Evolutionary conservation across 2,113 vertebrate genomes (phyloP), one percentile per base, ranked within the genome.

Genomic region (Spheniscus mendiculus): DNA sequence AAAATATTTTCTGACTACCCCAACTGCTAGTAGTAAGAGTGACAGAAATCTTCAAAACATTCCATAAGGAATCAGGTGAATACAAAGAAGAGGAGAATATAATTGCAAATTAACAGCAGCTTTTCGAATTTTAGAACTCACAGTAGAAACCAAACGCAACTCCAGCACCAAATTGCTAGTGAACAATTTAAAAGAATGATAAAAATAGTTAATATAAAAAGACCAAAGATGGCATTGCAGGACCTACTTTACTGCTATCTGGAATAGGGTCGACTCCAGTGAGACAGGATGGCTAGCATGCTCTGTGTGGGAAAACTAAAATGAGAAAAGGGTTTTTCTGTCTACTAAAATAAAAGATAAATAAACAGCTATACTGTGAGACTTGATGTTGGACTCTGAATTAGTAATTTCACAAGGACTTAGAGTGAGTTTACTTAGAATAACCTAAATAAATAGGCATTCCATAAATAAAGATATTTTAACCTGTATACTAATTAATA

Each of bases 211-310:
- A 55, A 15, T 16, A 63, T 32, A 15, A 26, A 44, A 84, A 87
- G 14, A 59, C 45, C 15, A 74, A 40, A 69, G 15, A 21, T 70
- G 34, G 1, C 7, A 78, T 45, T 73, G 12, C n/a, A 63, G n/a
- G 38, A 61, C 12, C 18, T 78, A 23, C 3, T 70, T 77, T 80
- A 72, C 20, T 72, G 20, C 2, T 72, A 2, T 34, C 34, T 73
- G 47, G 13, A 70, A 62, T 40, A 80, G 15, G 42, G 14, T 42
- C 6, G 9, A 27, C 12, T 52, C 40, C 4, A 10, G 10, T n/a
- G 29, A 26, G 83, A 61, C 10, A 67, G 47, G 26, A 83, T 1
- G 27, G 8, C 4, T 22, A 72, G 16, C 0, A 0, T 16, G 17
- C 4, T 38, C 8, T 72, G 3, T 40, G 38, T 55, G 32, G 56